Percentiles rank a stretch among this genome's conserved stretches.
Conservation (phyloP, 2,113 vertebrate genomes). For the Propithecus coquereli region DNA sequence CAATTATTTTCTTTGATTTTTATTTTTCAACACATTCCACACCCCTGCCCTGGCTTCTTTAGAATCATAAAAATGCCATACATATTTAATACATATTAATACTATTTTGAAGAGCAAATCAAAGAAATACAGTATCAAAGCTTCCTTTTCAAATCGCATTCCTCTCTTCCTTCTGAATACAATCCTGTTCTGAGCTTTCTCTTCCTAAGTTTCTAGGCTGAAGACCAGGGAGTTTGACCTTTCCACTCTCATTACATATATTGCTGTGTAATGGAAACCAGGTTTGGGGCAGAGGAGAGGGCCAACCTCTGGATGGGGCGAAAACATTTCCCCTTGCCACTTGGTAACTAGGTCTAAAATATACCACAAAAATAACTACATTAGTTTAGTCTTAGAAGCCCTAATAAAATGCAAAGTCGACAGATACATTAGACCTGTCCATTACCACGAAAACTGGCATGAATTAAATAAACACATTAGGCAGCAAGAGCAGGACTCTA, state of each 20-base stretch:
- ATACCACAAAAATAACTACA: neutral
- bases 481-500: neutral
- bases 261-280: neutral
- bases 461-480: neutral
- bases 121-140: neutral
- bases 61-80: neutral
- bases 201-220: neutral
- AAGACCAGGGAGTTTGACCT: neutral
- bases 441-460: neutral
- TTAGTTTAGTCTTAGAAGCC: neutral
- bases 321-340: neutral
- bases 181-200: neutral
- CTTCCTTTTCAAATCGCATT: neutral
- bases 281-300: rapidly evolving
- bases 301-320: neutral
- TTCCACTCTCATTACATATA: neutral
- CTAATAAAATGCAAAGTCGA: neutral
- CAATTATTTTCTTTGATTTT: neutral
- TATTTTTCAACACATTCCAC: neutral
- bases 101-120: neutral
- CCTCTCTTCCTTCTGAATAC: neutral
- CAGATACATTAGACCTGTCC: neutral
- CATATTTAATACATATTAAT: neutral
- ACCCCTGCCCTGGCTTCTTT: neutral
- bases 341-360: neutral